These are phyloP conservation scores for Fissipunctia ypsillon DNA, from an alignment of 2,888 invertebrate species.

Conservation along the genomic window DNA sequence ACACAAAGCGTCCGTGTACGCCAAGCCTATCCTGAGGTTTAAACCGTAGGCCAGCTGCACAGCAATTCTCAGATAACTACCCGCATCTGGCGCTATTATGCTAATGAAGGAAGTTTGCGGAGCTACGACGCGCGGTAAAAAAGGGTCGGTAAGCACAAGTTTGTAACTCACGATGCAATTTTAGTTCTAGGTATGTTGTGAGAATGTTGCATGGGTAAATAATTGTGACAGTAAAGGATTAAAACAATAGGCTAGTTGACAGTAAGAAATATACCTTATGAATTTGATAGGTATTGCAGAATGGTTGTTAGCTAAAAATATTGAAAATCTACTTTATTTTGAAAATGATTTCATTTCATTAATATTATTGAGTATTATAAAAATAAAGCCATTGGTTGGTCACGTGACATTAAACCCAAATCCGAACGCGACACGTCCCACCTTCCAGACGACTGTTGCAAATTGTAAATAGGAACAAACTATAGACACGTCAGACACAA, in stretches of 20 bases:
- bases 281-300: too few species aligned
- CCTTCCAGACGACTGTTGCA: too few species aligned
- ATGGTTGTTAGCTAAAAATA: too few species aligned
- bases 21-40: slow-evolving; percentile 25
- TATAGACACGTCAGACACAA: too few species aligned
- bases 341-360: too few species aligned
- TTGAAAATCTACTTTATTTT: too few species aligned
- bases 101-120: slow-evolving; percentile 60
- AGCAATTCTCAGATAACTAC: slow-evolving; percentile 60
- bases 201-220: slow-evolving; percentile 18
- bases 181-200: slow-evolving; percentile 2
- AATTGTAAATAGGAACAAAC: too few species aligned
- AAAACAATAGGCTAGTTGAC: background rate
- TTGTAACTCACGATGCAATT: slow-evolving; percentile 41
- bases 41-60: slow-evolving; percentile 61
- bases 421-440: too few species aligned
- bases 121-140: slow-evolving; percentile 47
- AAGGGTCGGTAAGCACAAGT: slow-evolving; percentile 42
- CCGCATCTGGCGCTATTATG: slow-evolving; percentile 66
- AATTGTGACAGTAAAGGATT: slow-evolving; percentile 1
- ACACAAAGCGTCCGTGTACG: slow-evolving; percentile 1
- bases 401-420: too few species aligned
- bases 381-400: background rate
- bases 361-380: background rate
- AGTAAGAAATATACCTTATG: background rate